These are phyloP conservation scores for Ferdinandea cuprea DNA, from an alignment of 2,888 invertebrate species.

Conservation along the genomic window DNA sequence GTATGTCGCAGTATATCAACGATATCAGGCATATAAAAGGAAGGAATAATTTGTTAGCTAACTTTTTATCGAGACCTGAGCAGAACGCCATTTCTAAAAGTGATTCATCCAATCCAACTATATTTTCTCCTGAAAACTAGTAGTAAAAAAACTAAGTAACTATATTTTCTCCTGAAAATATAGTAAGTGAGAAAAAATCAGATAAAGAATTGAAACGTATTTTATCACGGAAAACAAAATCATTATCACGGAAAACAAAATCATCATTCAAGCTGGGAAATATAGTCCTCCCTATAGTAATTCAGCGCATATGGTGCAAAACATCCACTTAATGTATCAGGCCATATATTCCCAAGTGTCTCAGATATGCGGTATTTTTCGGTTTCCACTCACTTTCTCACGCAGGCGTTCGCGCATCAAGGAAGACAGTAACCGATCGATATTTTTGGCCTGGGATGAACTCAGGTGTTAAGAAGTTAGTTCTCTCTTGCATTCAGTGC, in stretches of 20 bases:
- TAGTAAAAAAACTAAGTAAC: too few species aligned
- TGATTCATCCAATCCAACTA: neutral
- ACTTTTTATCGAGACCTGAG: constrained; percentile 21
- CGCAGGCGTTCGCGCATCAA: constrained; percentile 9
- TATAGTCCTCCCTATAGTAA: neutral
- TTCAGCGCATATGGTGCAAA: constrained; percentile 10
- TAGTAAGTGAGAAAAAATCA: too few species aligned
- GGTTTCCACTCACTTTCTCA: constrained; percentile 27
- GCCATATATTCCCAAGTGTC: too few species aligned
- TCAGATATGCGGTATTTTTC: too few species aligned
- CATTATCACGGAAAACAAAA: neutral
- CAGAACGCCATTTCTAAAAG: neutral
- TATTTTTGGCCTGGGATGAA: constrained; percentile 8
- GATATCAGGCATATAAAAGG: too few species aligned
- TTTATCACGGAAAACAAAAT: too few species aligned
- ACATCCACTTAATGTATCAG: constrained; percentile 14
- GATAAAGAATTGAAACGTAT: constrained; percentile 11
- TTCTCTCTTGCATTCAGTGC: constrained; percentile 2
- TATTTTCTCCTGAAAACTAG: constrained; percentile 29
- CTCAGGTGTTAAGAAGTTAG: too few species aligned
- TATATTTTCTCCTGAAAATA: too few species aligned
- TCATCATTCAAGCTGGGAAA: constrained; percentile 16
- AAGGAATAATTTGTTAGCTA: constrained; percentile 23
- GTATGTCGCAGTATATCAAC: constrained; percentile 9
- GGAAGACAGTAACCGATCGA: constrained; percentile 11